These are phyloP conservation scores for Halcyon senegalensis DNA, from an alignment of 2,113 vertebrate genomes.

Conservation along the genomic window DNA sequence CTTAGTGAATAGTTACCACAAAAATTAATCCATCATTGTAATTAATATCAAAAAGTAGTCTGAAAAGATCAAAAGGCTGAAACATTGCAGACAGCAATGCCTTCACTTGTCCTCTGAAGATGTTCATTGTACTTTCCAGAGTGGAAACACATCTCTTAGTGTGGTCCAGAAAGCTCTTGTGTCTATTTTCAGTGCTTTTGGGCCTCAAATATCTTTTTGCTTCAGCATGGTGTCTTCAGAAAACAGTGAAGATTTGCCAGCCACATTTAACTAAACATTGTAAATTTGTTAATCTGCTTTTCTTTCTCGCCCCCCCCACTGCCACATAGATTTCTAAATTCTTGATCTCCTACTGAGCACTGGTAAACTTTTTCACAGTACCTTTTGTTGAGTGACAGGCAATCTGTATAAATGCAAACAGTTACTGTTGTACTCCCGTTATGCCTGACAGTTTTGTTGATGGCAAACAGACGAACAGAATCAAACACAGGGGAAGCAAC, in stretches of 20 bases:
- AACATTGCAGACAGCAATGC: neutral
- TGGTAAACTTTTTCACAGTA: neutral
- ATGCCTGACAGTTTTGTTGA: neutral
- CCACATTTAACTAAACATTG: neutral
- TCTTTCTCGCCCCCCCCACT: neutral
- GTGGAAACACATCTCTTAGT: neutral
- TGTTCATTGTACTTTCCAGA: neutral
- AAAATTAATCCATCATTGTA: neutral
- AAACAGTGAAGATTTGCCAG: neutral
- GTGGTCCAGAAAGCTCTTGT: neutral
- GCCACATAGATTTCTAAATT: neutral
- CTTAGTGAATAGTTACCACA: neutral
- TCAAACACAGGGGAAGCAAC: neutral
- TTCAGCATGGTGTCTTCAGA: neutral
- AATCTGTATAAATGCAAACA: neutral
- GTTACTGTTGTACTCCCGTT: neutral
- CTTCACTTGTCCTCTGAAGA: neutral
- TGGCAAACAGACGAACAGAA: neutral
- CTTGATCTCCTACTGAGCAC: neutral
- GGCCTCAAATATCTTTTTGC: neutral
- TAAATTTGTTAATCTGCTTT: neutral
- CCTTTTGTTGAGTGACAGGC: neutral
- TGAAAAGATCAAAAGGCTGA: neutral
- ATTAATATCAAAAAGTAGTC: neutral
- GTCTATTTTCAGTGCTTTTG: neutral